phyloP scores from a whole-genome alignment of 2,113 vertebrate genomes.

The human region DNA sequence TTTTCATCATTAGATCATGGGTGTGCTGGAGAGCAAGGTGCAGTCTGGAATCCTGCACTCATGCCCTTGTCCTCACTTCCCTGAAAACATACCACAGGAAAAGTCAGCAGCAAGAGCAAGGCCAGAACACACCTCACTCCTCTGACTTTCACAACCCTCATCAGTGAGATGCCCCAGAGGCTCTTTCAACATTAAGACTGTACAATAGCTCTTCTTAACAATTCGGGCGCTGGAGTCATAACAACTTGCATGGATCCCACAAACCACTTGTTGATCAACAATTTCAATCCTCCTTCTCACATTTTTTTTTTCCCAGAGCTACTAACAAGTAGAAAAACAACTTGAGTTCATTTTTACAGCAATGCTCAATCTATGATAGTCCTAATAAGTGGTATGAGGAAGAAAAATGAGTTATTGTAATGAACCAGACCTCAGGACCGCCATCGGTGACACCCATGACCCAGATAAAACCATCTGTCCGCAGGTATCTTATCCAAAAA shows the following conservation, averaged over 20 bases:
- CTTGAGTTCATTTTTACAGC: background rate
- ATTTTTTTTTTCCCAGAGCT: background rate
- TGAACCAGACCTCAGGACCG: background rate
- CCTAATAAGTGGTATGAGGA: background rate
- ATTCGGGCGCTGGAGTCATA: background rate
- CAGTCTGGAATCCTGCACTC: background rate
- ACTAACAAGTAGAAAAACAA: background rate
- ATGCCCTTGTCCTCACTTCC: background rate
- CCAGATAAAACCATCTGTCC: background rate
- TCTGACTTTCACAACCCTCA: background rate
- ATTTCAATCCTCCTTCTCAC: background rate
- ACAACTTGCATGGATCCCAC: background rate
- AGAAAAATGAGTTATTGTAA: background rate
- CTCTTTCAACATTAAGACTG: background rate
- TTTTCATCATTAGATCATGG: background rate
- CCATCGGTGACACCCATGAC: background rate
- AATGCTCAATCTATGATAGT: background rate
- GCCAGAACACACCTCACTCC: background rate
- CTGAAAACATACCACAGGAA: background rate
- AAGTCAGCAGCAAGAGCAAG: background rate
- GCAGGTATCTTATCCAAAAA: background rate
- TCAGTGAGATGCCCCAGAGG: background rate
- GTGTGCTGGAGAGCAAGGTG: background rate
- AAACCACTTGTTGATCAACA: background rate
- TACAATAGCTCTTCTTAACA: background rate